Evolutionary conservation across 2,888 invertebrate genomes (phyloP), one percentile per base, ranked within the genome.

Genomic region (Tiliacea aurago): DNA sequence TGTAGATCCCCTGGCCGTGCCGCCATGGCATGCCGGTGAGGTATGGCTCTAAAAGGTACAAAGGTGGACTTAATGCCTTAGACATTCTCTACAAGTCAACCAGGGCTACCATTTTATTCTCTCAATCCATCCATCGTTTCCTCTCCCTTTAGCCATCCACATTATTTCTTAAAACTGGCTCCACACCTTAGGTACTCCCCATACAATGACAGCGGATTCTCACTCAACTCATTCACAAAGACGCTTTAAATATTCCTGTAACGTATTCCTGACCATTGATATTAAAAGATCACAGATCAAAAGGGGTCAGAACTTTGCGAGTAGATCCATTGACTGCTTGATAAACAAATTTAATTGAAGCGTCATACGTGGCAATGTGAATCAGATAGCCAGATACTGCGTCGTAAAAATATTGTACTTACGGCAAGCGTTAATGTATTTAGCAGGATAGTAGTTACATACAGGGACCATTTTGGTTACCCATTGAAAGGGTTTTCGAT

Each of bases 341-440:
- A 70, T 47, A 70, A 63, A 76, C 51, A 59, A 76, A 64, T 41
- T 15, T 70, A 41, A 76, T 59, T 59, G 76, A 70, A 64, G 37
- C 41, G 45, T 58, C 58, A 59, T 70, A 13, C 41, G 47, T 13
- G 58, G 33, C 63, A 76, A 76, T 43, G 68, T 75, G 68, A 75
- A 47, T 75, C 61, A 61, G 20, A 74, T 74, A 7, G 5, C 20
- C 33, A 45, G 67, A 51, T 47, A 61, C 41, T 75, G 18, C 37
- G 67, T 18, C n/a, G 37, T 61, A 41, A 37, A 28, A 68, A n/a
- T 61, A 11, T 53, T 47, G 41, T 37, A 37, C 37, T 37, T 51
- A 55, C 9, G 15, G 58, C 28, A 28, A 28, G 41, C 28, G 20
- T 47, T 45, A 20, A 37, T 56, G 6, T 33, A 28, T 56, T 13